These are phyloP conservation scores for Cygnus buccinator DNA, from an alignment of 2,113 vertebrate genomes.

Conservation along the genomic window DNA sequence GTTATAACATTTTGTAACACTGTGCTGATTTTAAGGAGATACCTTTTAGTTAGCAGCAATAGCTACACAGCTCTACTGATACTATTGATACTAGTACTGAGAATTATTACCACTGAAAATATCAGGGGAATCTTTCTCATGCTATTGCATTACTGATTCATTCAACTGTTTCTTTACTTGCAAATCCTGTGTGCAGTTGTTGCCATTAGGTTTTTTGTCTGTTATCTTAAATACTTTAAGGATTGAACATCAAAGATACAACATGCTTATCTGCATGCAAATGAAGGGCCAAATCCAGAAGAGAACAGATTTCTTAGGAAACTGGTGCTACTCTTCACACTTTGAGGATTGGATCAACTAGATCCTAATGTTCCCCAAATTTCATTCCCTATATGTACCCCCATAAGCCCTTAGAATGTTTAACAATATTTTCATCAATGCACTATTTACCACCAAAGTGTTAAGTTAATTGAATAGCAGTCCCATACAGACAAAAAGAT, in stretches of 20 bases:
- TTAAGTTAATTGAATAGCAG: not conserved
- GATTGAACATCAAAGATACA: not conserved
- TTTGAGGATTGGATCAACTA: not conserved
- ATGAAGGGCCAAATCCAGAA: not conserved
- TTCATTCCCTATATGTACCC: not conserved
- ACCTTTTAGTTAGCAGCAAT: not conserved
- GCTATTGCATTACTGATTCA: not conserved
- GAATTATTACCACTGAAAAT: not conserved
- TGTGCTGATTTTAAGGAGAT: not conserved
- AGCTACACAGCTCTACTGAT: not conserved
- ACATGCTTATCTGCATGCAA: not conserved
- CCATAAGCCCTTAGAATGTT: not conserved
- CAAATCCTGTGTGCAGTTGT: slow-evolving; percentile 18
- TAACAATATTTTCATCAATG: not conserved
- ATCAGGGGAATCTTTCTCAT: not conserved
- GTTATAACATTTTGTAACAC: not conserved
- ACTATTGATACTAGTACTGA: too few species aligned
- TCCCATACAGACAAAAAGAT: not conserved
- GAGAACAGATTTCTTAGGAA: not conserved
- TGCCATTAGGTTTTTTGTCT: not conserved
- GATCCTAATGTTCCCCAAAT: not conserved
- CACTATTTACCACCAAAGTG: not conserved
- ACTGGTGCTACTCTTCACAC: not conserved
- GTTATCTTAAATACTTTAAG: not conserved
- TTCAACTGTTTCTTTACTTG: slow-evolving; percentile 3